A percentile compares a stretch with the other conserved stretches of the same genome.
Evolutionary conservation across 2,888 invertebrate species (phyloP).

Genomic region (Megalurothrips usitatus): DNA sequence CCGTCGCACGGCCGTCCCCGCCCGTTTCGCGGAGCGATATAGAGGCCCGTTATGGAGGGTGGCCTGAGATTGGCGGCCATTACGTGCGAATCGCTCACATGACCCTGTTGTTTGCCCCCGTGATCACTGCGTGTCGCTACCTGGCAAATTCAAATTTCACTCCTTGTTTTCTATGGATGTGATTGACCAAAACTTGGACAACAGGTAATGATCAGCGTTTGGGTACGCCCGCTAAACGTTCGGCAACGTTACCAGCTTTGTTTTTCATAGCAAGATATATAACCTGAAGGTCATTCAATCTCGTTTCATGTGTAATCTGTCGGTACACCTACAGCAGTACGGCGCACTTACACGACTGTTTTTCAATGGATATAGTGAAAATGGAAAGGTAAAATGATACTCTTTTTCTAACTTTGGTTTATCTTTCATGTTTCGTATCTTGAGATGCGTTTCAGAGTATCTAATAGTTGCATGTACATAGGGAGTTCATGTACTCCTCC

Average conservation of each 20-base stretch:
- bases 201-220: conserved; percentile 51
- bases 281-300: conserved; percentile 47
- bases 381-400: too few species aligned
- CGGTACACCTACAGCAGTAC: not conserved
- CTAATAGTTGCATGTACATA: too few species aligned
- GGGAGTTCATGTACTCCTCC: too few species aligned
- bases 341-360: too few species aligned
- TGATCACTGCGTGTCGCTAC: conserved; percentile 53
- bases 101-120: conserved; percentile 67
- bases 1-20: too few species aligned
- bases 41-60: not conserved
- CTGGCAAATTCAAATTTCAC: conserved; percentile 42
- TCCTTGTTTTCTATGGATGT: conserved; percentile 49
- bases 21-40: too few species aligned
- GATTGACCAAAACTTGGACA: conserved; percentile 57
- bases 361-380: too few species aligned
- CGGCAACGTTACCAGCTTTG: not conserved
- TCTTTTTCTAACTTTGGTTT: too few species aligned
- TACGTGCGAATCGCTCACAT: conserved; percentile 55
- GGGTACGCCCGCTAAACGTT: not conserved
- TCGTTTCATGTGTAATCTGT: conserved; percentile 11
- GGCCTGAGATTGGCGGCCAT: conserved; percentile 33
- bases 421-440: too few species aligned
- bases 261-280: conserved; percentile 28
- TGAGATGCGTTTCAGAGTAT: too few species aligned